Evolutionary conservation across 2,888 invertebrate species (phyloP).

Genomic region (Sturmia bella): DNA sequence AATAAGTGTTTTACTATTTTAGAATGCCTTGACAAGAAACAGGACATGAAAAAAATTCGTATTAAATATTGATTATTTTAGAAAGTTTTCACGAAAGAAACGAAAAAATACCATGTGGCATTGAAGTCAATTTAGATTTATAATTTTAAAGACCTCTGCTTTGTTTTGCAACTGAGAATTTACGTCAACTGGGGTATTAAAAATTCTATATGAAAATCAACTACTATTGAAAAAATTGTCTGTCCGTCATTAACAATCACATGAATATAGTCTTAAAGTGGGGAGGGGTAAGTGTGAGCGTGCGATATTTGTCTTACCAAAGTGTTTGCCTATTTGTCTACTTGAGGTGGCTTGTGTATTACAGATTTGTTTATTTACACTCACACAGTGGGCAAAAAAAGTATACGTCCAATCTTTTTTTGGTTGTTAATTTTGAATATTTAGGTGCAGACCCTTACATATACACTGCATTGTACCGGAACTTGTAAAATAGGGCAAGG

Average conservation of each 20-base stretch:
- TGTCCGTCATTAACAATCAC: slow-evolving; percentile 50
- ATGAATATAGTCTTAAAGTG: slow-evolving; percentile 44
- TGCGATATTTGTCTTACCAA: slow-evolving; percentile 45
- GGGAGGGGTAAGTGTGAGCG: slow-evolving; percentile 29
- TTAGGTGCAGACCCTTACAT: too few species aligned
- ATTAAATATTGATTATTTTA: too few species aligned
- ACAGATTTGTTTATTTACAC: slow-evolving; percentile 6
- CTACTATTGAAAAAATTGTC: slow-evolving; percentile 36
- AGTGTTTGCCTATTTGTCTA: slow-evolving; percentile 25
- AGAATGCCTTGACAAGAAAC: too few species aligned
- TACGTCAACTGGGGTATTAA: slow-evolving; percentile 17
- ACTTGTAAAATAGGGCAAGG: too few species aligned
- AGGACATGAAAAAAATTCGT: too few species aligned
- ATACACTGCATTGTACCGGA: too few species aligned
- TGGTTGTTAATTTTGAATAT: too few species aligned
- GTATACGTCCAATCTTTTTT: background rate
- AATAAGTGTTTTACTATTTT: too few species aligned
- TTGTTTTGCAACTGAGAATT: background rate
- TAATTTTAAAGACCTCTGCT: too few species aligned
- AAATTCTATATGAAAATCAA: slow-evolving; percentile 40
- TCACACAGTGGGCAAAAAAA: slow-evolving; percentile 15
- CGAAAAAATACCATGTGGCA: too few species aligned
- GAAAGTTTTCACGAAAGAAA: too few species aligned
- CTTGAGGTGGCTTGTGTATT: slow-evolving; percentile 14
- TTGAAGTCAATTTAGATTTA: too few species aligned